Conservation (phyloP, 2,797 vertebrate species). For the Sardinella longiceps region DNA sequence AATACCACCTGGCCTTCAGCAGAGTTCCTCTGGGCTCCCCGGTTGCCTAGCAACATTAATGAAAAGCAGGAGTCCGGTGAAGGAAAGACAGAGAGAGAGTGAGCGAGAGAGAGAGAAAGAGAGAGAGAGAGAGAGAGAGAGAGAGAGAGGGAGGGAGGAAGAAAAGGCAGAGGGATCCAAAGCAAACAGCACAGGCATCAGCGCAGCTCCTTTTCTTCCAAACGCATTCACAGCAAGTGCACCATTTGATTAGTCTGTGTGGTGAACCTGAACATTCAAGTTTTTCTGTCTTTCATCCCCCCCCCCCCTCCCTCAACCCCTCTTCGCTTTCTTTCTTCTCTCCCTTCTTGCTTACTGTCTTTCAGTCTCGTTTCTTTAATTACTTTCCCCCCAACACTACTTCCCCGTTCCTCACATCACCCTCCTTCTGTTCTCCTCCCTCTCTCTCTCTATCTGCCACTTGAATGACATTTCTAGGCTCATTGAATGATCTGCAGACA, state of each 20-base stretch:
- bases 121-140: slow-evolving; percentile 18
- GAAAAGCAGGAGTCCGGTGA: slow-evolving; percentile 34
- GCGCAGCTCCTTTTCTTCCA: slow-evolving; percentile 22
- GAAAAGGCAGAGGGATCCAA: not conserved
- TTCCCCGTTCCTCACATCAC: not conserved
- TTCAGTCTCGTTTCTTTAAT: not conserved
- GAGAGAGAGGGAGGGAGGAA: not conserved
- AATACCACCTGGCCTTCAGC: slow-evolving; percentile 45
- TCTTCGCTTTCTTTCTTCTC: slow-evolving; percentile 24
- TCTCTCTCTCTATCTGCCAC: slow-evolving; percentile 26
- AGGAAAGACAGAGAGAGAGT: slow-evolving; percentile 12
- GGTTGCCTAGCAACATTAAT: slow-evolving; percentile 47
- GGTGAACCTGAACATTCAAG: slow-evolving; percentile 25
- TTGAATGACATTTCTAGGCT: not conserved
- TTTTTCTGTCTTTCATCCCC: not conserved
- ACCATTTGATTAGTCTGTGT: slow-evolving; percentile 23
- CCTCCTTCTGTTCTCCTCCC: not conserved
- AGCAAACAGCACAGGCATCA: slow-evolving; percentile 17
- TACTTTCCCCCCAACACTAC: not conserved
- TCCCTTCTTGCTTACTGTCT: not conserved
- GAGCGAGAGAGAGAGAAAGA: no score
- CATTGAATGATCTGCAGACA: not conserved
- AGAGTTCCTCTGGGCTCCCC: slow-evolving; percentile 46
- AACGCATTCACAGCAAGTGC: slow-evolving; percentile 42
- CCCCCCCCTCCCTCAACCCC: not conserved